These are phyloP conservation scores for Zeus faber DNA, from an alignment of 2,113 vertebrate species.

Conservation along the genomic window DNA sequence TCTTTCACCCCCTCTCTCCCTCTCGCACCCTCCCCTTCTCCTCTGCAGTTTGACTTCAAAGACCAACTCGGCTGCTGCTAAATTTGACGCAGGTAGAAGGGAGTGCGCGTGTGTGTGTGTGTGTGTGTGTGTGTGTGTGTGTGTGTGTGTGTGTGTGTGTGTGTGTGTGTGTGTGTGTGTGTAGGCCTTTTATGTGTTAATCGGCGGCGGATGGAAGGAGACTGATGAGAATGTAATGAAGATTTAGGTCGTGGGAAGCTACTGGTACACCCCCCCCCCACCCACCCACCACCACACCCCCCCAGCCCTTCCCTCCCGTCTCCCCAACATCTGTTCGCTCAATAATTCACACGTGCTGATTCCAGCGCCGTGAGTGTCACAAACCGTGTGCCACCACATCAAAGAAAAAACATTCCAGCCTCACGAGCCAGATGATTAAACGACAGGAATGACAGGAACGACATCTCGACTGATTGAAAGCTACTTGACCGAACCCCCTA, in stretches of 20 bases:
- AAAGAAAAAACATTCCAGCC: slow-evolving; percentile 40
- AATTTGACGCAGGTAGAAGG: slow-evolving; percentile 48
- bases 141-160: slow-evolving; percentile 21
- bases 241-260: slow-evolving; percentile 60
- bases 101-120: not conserved
- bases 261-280: slow-evolving; percentile 22
- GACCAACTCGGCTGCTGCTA: slow-evolving; percentile 35
- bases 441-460: not conserved
- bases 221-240: slow-evolving; percentile 48
- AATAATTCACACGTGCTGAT: slow-evolving; percentile 27
- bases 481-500: too few relatives aligned
- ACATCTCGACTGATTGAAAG: too few relatives aligned
- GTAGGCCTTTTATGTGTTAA: slow-evolving; percentile 72
- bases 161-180: slow-evolving; percentile 33
- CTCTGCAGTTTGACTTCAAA: slow-evolving; percentile 61
- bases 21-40: not conserved
- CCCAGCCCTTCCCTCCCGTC: not conserved
- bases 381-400: slow-evolving; percentile 30
- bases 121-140: not conserved
- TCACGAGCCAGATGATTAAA: slow-evolving; percentile 3
- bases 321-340: slow-evolving; percentile 41
- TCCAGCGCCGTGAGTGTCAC: slow-evolving; percentile 3
- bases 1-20: not conserved
- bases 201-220: slow-evolving; percentile 40
- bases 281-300: not conserved